phyloP scores from a whole-genome alignment of 2,797 vertebrate genomes.

The Chrysocyon brachyurus region DNA sequence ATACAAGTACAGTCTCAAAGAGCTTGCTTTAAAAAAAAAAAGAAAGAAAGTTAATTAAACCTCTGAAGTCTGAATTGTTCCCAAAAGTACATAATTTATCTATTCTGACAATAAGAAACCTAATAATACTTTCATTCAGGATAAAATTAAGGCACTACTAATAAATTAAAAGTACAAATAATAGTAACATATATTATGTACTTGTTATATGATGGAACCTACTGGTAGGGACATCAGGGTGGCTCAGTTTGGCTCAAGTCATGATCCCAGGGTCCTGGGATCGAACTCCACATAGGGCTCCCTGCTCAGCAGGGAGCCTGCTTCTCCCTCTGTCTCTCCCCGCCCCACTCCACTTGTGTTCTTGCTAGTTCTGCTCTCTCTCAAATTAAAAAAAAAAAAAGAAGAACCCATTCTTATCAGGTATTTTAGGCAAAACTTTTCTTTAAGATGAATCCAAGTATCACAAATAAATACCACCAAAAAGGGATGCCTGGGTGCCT shows the following conservation, averaged over 20 bases:
- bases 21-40: slow-evolving; percentile 84
- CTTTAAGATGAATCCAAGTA: not conserved
- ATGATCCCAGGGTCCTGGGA: too few species aligned
- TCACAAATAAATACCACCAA: not conserved
- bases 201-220: not conserved
- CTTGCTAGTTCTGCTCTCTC: too few species aligned
- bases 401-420: not conserved
- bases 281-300: too few species aligned
- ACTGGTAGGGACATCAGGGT: too few species aligned
- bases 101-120: not conserved
- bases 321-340: too few species aligned
- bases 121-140: not conserved
- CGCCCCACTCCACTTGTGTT: too few species aligned
- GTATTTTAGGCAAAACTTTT: not conserved
- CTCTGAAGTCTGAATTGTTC: slow-evolving; percentile 38
- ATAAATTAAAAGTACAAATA: slow-evolving; percentile 49
- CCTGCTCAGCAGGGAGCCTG: too few species aligned
- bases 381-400: too few species aligned
- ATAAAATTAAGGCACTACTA: slow-evolving; percentile 45
- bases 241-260: too few species aligned
- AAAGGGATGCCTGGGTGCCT: not conserved
- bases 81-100: not conserved
- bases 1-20: slow-evolving; percentile 89
- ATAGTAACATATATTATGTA: slow-evolving; percentile 17
- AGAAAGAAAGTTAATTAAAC: slow-evolving; percentile 7